Evolutionary conservation across 2,888 invertebrate genomes (phyloP), one percentile per base, ranked within the genome.

Genomic region (Heliconius charithonia): DNA sequence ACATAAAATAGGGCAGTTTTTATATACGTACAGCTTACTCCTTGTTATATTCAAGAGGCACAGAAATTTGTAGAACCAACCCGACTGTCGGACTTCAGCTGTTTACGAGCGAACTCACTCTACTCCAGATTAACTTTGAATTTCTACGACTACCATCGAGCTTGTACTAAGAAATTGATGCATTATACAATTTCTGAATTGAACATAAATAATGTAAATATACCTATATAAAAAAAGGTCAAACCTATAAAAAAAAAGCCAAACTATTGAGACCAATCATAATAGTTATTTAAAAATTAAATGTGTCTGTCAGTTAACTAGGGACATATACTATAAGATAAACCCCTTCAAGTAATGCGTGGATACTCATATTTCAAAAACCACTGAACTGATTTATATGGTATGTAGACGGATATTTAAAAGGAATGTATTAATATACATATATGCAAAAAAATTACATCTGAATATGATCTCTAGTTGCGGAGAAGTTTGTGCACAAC

Each of bases 71-170:
- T 69, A 69, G 41, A 69, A 25, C 69, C 45, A 45, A 19, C 82
- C 70, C 83, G 82, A 77, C 82, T 82, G 78, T 80, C 71, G 67
- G 79, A 65, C 77, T 83, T 72, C 97, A 29, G 96, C 97, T 87
- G 94, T 82, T 81, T 81, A 81, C 80, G 81, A 78, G 76, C 63
- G 76, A 71, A 78, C 78, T 81, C 80, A 79, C 80, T 81, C 74
- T 76, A 76, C 76, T 78, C 78, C 63, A 76, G 75, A 81, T 81
- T 81, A 81, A 81, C 81, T 81, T 81, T 80, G 80, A 80, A 81
- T 80, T 80, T 81, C 80, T 75, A 80, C 76, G 80, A 80, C 78
- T 79, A 66, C 70, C 74, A 73, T 71, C 75, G 76, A 75, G 63
- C 71, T 66, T 74, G 62, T 63, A 65, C 74, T 74, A 74, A 74